Evolutionary conservation across 2,888 invertebrate species (phyloP), one percentile per base, ranked within the genome.

Genomic region (Lydus trimaculatus): DNA sequence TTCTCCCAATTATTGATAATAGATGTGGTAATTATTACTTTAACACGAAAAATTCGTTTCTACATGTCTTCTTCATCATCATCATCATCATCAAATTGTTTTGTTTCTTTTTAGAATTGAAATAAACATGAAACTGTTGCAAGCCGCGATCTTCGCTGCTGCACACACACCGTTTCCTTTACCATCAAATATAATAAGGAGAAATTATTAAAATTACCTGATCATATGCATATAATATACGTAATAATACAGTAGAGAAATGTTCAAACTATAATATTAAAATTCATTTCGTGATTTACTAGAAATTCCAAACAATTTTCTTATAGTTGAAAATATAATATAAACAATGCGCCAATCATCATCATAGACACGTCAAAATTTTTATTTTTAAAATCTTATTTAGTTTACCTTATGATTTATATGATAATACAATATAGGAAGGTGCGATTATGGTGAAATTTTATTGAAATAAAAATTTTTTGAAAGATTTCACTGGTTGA

Each of bases 271-370:
- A 72, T 74, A 75, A 75, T 75, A 79, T 76, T 77, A 72, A 77
- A 66, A 76, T 67, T 75, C 70, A 73, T 72, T 75, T 78, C 78
- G 78, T 79, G 79, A 78, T 78, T 76, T 75, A 76, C 73, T 72
- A 76, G 70, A 71, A 71, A 74, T 69, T 72, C 69, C 67, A 65
- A 36, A 61, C 71, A 65, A 71, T 71, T 67, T 67, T 15, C 25
- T n/a, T n/a, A n/a, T n/a, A n/a, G 13, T 56, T 2, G 25, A n/a
- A n/a, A n/a, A n/a, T 56, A 25, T 25, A 56, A 56, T 56, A 56
- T 56, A 4, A 56, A 25, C 52, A 56, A 48, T 23, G 6, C 39
- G 39, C 39, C 39, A 39, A 48, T 48, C 20, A 48, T 20, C 25
- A 13, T 25, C 25, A 56, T 13, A 23, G 25, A 56, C 25, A 56